A percentile compares a stretch with the other conserved stretches of the same genome.
phyloP scores from a whole-genome alignment of 2,797 vertebrate species.

The Strix occidentalis region DNA sequence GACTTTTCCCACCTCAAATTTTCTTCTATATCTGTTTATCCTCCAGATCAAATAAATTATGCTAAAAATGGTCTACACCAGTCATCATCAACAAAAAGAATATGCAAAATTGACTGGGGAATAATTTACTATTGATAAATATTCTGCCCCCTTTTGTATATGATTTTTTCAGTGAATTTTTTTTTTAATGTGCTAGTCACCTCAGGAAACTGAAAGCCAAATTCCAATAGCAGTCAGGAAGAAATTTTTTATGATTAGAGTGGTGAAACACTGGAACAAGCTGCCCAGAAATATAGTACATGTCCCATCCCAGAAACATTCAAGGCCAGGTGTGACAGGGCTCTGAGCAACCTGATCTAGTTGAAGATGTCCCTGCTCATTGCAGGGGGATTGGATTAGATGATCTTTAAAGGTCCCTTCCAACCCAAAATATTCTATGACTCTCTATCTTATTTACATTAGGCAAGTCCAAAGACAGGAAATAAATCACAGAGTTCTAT shows the following conservation, averaged over 20 bases:
- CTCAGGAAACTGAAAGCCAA: neutral
- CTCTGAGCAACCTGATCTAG: neutral
- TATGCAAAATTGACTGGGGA: neutral
- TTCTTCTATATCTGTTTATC: neutral
- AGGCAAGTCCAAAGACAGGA: neutral
- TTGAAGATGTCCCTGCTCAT: neutral
- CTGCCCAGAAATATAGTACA: neutral
- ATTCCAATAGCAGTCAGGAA: neutral
- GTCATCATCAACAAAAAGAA: neutral
- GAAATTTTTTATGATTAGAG: neutral
- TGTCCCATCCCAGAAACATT: neutral
- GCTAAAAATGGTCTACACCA: neutral
- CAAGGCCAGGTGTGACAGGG: neutral
- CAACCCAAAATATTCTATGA: neutral
- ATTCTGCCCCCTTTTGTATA: neutral
- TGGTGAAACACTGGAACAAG: neutral
- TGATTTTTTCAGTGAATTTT: neutral
- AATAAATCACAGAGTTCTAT: neutral
- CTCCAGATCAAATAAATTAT: neutral
- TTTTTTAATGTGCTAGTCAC: neutral
- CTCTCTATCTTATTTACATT: neutral
- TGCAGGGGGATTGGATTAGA: neutral
- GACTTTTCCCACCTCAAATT: neutral
- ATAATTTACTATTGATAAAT: neutral
- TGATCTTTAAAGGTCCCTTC: neutral